These are phyloP conservation scores for Otolemur garnettii DNA, from an alignment of 2,113 vertebrate species.

Conservation along the genomic window DNA sequence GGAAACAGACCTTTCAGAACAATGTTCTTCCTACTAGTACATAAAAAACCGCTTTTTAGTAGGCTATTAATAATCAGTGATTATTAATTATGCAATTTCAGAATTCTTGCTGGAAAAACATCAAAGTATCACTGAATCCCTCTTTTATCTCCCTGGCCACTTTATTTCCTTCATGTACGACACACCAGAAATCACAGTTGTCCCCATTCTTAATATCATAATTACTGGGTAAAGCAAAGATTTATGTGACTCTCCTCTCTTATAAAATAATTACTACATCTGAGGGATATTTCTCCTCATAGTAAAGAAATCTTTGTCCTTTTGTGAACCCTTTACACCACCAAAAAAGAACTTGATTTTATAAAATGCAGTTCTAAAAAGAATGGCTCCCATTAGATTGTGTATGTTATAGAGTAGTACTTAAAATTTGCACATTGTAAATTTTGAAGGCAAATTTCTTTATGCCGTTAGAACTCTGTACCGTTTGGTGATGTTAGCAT, in stretches of 20 bases:
- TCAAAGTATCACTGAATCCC: background rate
- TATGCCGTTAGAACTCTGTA: background rate
- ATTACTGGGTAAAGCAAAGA: background rate
- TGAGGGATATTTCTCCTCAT: background rate
- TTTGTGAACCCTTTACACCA: background rate
- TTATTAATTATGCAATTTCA: conserved; percentile 21
- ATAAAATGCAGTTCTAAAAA: background rate
- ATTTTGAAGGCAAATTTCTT: background rate
- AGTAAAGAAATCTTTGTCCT: conserved; percentile 26
- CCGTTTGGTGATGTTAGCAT: background rate
- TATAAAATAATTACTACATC: background rate
- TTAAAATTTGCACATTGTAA: conserved; percentile 17
- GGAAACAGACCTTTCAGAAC: background rate
- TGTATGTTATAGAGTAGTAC: background rate
- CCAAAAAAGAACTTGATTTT: background rate
- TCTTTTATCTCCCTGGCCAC: background rate
- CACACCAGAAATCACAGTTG: background rate
- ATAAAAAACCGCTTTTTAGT: background rate
- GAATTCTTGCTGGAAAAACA: background rate
- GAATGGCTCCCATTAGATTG: background rate
- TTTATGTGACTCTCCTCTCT: background rate
- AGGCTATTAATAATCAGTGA: background rate
- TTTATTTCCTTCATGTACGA: background rate
- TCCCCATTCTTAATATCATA: background rate
- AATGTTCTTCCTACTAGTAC: background rate